Conservation (phyloP, 2,113 vertebrate species). For the Morone chrysops region DNA sequence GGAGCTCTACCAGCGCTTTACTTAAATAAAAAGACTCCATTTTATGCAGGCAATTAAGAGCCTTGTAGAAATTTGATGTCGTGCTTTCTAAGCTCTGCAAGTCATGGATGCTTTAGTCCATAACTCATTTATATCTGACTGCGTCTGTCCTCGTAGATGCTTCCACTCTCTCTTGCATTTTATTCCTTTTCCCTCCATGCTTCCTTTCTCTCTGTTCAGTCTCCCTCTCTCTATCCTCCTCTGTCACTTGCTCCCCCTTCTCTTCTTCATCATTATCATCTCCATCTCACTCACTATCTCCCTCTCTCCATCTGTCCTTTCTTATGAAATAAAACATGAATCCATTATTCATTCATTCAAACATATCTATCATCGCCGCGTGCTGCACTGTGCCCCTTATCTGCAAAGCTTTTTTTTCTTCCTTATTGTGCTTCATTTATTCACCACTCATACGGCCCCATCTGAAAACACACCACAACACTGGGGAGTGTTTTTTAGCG, state of each 20-base stretch:
- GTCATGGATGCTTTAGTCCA: slow-evolving; percentile 77
- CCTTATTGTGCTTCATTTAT: slow-evolving; percentile 65
- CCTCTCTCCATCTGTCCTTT: slow-evolving; percentile 72
- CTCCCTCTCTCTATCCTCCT: background rate
- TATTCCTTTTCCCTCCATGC: slow-evolving; percentile 35
- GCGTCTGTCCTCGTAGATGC: slow-evolving; percentile 45
- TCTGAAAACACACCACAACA: slow-evolving; percentile 69
- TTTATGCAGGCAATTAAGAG: slow-evolving; percentile 54
- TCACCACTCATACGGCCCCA: slow-evolving; percentile 62
- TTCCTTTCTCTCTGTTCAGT: background rate
- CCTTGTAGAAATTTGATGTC: slow-evolving; percentile 30
- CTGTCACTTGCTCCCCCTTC: slow-evolving; percentile 6
- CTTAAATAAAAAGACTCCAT: slow-evolving; percentile 42
- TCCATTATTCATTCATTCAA: slow-evolving; percentile 79
- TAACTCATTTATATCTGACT: slow-evolving; percentile 57
- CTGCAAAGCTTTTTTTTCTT: slow-evolving; percentile 65
- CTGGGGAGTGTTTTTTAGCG: slow-evolving; percentile 62
- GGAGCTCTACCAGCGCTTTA: background rate
- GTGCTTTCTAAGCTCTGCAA: slow-evolving; percentile 38
- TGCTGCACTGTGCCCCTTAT: slow-evolving; percentile 62
- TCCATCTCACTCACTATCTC: slow-evolving; percentile 72
- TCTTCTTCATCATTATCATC: slow-evolving; percentile 68
- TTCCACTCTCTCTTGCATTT: slow-evolving; percentile 50
- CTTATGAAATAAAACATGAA: slow-evolving; percentile 77
- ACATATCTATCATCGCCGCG: slow-evolving; percentile 69